Evolutionary conservation across 1,140 invertebrate genomes (phyloP).

Genomic region (Sarcophaga peregrina): DNA sequence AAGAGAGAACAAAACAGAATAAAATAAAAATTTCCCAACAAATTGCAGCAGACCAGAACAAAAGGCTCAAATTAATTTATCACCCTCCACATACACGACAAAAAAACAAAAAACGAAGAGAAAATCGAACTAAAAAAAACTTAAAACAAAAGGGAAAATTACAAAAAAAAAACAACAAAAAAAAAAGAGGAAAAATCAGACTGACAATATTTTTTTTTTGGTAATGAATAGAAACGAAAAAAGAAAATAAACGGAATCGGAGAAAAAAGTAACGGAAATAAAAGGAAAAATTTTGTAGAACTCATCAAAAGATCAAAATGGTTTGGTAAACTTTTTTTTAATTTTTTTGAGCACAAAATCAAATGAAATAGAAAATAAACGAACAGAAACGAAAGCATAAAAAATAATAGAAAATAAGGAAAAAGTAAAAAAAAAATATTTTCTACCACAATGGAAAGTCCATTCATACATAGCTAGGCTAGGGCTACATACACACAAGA

Average conservation of each 20-base stretch:
- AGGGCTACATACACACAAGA: not conserved
- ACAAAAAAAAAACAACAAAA: not conserved
- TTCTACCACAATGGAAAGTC: too few relatives aligned
- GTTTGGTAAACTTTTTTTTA: not conserved
- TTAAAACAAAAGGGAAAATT: not conserved
- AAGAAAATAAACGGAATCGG: too few relatives aligned
- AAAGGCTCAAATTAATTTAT: conserved; percentile 39
- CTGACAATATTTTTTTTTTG: conserved; percentile 12
- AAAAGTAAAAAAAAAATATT: too few relatives aligned
- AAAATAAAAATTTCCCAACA: conserved; percentile 7
- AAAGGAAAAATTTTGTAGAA: conserved; percentile 11
- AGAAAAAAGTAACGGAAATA: conserved; percentile 30
- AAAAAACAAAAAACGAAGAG: not conserved
- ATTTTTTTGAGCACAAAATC: too few relatives aligned
- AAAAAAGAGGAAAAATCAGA: not conserved
- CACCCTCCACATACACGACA: conserved; percentile 10
- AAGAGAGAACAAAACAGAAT: not conserved
- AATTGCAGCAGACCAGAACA: conserved; percentile 33
- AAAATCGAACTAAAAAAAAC: not conserved
- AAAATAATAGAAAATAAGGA: not conserved
- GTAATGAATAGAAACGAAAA: not conserved
- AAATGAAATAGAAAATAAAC: too few relatives aligned
- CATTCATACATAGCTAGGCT: not conserved
- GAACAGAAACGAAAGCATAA: not conserved
- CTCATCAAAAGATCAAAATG: conserved; percentile 39